Conservation (phyloP, 2,888 invertebrate genomes). For the Neuroscelio doddi region DNA sequence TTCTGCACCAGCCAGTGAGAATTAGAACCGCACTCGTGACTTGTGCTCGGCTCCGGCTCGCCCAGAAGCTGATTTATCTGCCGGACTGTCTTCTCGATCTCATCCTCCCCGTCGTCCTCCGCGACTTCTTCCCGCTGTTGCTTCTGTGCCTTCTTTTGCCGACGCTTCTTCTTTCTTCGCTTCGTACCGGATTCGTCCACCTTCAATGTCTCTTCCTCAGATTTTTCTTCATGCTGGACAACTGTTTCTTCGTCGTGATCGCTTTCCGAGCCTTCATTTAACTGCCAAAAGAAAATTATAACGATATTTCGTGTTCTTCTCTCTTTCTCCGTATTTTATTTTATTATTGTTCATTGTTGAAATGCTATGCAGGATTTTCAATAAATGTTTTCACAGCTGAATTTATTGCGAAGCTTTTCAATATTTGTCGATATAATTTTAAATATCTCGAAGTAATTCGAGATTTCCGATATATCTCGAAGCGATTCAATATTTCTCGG, state of each 20-base stretch:
- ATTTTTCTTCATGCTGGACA: constrained; percentile 74
- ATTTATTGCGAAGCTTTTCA: too few relatives aligned
- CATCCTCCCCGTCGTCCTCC: constrained; percentile 72
- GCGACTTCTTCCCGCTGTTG: constrained; percentile 39
- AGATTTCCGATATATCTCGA: too few relatives aligned
- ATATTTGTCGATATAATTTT: too few relatives aligned
- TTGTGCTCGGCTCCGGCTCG: constrained; percentile 71
- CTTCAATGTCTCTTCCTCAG: too few relatives aligned
- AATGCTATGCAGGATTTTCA: too few relatives aligned
- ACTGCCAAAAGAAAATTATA: constrained; percentile 66
- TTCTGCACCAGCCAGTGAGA: constrained; percentile 39
- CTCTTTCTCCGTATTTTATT: too few relatives aligned
- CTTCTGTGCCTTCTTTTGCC: constrained; percentile 49
- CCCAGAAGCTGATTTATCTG: constrained; percentile 81
- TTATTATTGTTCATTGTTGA: too few relatives aligned
- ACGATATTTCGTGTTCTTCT: constrained; percentile 6
- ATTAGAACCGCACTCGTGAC: constrained; percentile 52
- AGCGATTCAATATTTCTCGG: too few relatives aligned
- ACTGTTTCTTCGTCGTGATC: constrained; percentile 69
- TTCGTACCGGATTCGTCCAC: constrained; percentile 22
- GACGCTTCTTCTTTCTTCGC: constrained; percentile 40
- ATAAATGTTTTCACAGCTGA: too few relatives aligned
- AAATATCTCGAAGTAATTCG: too few relatives aligned
- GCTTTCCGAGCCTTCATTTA: constrained; percentile 81
- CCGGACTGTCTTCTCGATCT: constrained; percentile 79